Percentiles rank a stretch among this genome's conserved stretches.
phyloP scores from a whole-genome alignment of 2,888 invertebrate genomes.

The Margaritifera margaritifera region DNA sequence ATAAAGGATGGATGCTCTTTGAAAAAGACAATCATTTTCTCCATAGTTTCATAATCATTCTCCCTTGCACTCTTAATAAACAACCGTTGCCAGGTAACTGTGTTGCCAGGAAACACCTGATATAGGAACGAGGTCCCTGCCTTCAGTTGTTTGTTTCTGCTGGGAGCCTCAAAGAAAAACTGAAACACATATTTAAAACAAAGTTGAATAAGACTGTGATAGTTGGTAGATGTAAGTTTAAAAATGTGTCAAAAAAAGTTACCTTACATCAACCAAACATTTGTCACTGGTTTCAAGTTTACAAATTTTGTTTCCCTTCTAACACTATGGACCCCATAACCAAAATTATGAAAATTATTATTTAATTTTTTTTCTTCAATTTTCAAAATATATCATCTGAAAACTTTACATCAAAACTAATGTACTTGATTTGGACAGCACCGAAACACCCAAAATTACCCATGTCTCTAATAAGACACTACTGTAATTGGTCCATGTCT shows the following conservation, averaged over 20 bases:
- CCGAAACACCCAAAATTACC: no score
- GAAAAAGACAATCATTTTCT: slow-evolving; percentile 70
- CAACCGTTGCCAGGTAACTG: slow-evolving; percentile 63
- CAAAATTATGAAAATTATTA: no score
- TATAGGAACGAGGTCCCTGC: slow-evolving; percentile 66
- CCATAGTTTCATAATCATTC: slow-evolving; percentile 65
- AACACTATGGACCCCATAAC: no score
- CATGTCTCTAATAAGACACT: no score
- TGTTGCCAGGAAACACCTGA: slow-evolving; percentile 71
- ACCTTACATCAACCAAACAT: no score
- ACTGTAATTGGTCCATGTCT: no score
- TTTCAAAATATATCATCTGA: no score
- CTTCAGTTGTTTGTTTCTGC: slow-evolving; percentile 67
- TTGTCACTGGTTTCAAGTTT: no score
- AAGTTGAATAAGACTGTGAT: neutral
- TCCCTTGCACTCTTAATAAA: slow-evolving; percentile 66
- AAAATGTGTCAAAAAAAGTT: neutral
- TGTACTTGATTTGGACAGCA: no score
- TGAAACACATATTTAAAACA: slow-evolving; percentile 31
- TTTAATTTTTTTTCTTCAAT: no score
- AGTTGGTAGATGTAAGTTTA: neutral
- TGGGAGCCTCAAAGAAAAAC: slow-evolving; percentile 68
- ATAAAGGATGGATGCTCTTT: slow-evolving; percentile 64
- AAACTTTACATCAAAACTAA: no score
- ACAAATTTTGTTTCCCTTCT: no score